Evolutionary conservation across 1,140 invertebrate species (phyloP).

Genomic region (Drosophila quadrilineata): DNA sequence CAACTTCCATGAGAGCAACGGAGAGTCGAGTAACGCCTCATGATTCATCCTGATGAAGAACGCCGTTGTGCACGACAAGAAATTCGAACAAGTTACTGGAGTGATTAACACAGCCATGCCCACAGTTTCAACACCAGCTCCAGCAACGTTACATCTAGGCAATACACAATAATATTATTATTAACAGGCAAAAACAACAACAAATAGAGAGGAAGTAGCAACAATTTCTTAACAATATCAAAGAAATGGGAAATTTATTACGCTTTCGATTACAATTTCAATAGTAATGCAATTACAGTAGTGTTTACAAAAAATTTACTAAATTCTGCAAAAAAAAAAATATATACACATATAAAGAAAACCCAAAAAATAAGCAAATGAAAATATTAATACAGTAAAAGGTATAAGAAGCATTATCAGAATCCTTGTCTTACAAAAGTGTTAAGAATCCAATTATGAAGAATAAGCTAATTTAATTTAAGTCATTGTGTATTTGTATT

Average conservation of each 20-base stretch:
- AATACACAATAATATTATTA: slow-evolving; percentile 13
- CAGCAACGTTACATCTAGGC: slow-evolving; percentile 11
- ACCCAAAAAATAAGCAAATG: slow-evolving; percentile 37
- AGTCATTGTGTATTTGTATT: slow-evolving; percentile 63
- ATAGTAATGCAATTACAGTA: slow-evolving; percentile 38
- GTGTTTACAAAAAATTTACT: slow-evolving; percentile 26
- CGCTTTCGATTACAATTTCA: slow-evolving; percentile 40
- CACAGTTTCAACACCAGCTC: slow-evolving; percentile 1
- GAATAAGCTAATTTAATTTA: slow-evolving; percentile 62
- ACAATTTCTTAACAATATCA: slow-evolving; percentile 11
- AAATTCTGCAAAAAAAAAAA: slow-evolving; percentile 14
- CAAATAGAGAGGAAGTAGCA: slow-evolving; percentile 9
- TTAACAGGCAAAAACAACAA: neutral
- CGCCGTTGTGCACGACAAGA: slow-evolving; percentile 59
- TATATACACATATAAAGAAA: slow-evolving; percentile 21
- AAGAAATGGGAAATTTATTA: slow-evolving; percentile 24
- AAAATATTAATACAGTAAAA: slow-evolving; percentile 28
- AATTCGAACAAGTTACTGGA: slow-evolving; percentile 46
- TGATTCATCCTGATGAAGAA: slow-evolving; percentile 76
- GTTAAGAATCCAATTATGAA: slow-evolving; percentile 57
- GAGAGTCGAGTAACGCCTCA: slow-evolving; percentile 74
- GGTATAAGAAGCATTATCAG: slow-evolving; percentile 52
- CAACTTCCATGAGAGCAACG: slow-evolving; percentile 85
- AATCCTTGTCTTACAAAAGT: slow-evolving; percentile 61
- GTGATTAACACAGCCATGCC: too few relatives aligned